Conservation (phyloP, 2,113 vertebrate species). For the Zingel zingel region DNA sequence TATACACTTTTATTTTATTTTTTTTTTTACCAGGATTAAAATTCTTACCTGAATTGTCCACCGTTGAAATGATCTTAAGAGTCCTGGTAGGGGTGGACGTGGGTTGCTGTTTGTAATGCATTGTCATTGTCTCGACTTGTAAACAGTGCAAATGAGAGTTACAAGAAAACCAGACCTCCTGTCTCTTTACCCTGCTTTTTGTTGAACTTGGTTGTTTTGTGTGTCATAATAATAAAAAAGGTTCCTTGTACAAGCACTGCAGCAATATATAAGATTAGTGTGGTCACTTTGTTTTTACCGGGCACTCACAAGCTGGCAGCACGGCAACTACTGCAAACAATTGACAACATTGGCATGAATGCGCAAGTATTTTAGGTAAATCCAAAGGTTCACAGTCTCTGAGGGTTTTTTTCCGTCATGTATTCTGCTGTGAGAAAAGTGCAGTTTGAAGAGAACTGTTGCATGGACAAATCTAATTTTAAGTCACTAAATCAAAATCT, state of each 20-base stretch:
- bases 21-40: slow-evolving; percentile 22
- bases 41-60: slow-evolving; percentile 11
- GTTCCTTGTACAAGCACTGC: slow-evolving; percentile 21
- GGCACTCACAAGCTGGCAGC: slow-evolving; percentile 27
- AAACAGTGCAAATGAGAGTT: neutral
- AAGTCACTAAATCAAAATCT: neutral
- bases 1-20: too few species aligned
- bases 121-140: slow-evolving; percentile 18
- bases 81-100: neutral
- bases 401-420: neutral
- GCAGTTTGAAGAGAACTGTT: neutral
- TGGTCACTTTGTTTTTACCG: slow-evolving; percentile 26
- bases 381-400: slow-evolving; percentile 8
- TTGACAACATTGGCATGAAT: slow-evolving; percentile 29
- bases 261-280: slow-evolving; percentile 15
- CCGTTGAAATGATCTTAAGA: slow-evolving; percentile 18
- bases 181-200: neutral
- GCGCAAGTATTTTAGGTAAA: slow-evolving; percentile 2
- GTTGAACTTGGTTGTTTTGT: slow-evolving; percentile 21
- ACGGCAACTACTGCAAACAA: slow-evolving; percentile 35
- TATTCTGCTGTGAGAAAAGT: neutral
- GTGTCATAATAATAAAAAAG: slow-evolving; percentile 15
- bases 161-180: neutral
- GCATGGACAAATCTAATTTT: neutral
- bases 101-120: neutral